Percentiles rank a stretch among this genome's conserved stretches.
These are phyloP conservation scores for Phorcus lineatus DNA, from an alignment of 2,888 invertebrate genomes.

Conservation along the genomic window DNA sequence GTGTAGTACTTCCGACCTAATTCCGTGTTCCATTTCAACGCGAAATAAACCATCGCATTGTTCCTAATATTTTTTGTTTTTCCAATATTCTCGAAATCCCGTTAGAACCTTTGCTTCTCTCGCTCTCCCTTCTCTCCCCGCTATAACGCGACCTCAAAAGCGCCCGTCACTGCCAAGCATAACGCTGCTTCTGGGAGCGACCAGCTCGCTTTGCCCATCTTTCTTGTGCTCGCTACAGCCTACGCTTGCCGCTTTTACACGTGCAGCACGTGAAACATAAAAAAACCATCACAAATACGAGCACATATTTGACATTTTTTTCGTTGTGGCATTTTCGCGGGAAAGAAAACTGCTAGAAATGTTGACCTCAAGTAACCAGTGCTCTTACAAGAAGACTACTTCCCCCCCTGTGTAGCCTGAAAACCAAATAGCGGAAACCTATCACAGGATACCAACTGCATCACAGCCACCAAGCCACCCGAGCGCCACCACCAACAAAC, in stretches of 20 bases:
- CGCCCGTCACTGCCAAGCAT: background rate
- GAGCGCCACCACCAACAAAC: too few relatives aligned
- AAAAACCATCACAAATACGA: background rate
- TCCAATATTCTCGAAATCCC: slow-evolving; percentile 10
- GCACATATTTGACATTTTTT: slow-evolving; percentile 15
- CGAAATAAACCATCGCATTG: background rate
- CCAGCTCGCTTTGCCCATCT: background rate
- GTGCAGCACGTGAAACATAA: background rate
- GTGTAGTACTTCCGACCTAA: too few relatives aligned
- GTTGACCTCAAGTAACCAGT: slow-evolving; percentile 11
- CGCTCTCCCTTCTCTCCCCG: background rate
- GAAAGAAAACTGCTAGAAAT: slow-evolving; percentile 13
- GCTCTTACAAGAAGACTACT: background rate
- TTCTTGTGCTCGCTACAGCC: background rate
- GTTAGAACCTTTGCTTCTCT: background rate
- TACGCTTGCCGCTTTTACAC: background rate
- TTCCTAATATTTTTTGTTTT: slow-evolving; percentile 4
- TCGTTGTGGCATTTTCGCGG: slow-evolving; percentile 13
- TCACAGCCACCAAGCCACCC: too few relatives aligned
- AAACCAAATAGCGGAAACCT: background rate
- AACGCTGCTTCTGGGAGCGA: background rate
- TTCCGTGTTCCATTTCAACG: background rate
- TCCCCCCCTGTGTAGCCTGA: background rate
- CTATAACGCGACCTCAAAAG: background rate
- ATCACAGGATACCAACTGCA: background rate